These are phyloP conservation scores for Sebastiscus tertius DNA, from an alignment of 2,797 vertebrate species.

Conservation along the genomic window DNA sequence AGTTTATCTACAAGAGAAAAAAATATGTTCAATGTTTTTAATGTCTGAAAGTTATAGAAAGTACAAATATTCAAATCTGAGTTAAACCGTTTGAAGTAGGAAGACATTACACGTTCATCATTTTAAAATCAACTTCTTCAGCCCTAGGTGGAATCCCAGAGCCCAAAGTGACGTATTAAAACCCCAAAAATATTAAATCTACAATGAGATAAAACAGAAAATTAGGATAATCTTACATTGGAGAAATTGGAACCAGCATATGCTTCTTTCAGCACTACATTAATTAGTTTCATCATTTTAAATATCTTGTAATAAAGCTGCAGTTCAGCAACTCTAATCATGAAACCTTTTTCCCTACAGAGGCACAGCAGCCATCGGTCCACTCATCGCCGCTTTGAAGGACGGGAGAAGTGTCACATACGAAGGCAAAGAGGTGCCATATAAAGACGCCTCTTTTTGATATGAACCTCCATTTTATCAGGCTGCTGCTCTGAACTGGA, in stretches of 20 bases:
- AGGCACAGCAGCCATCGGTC: conserved; percentile 90
- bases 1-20: too few species aligned
- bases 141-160: neutral
- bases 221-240: fast-evolving
- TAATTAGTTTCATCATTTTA: neutral
- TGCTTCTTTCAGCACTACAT: neutral
- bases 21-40: too few species aligned
- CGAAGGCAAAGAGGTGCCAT: conserved; percentile 89
- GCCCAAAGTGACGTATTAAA: fast-evolving
- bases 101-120: neutral
- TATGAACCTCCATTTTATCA: fast-evolving
- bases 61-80: too few species aligned
- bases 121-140: neutral
- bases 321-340: neutral
- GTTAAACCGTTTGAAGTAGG: too few species aligned
- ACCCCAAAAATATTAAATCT: fast-evolving
- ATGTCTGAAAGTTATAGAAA: too few species aligned
- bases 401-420: conserved; percentile 84
- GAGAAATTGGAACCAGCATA: neutral
- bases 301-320: neutral
- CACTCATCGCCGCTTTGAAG: conserved; percentile 89
- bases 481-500: neutral
- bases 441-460: fast-evolving
- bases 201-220: neutral
- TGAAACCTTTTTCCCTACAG: conserved; percentile 64